Evolutionary conservation across 2,888 invertebrate species (phyloP).

Genomic region (Buathra laborator): DNA sequence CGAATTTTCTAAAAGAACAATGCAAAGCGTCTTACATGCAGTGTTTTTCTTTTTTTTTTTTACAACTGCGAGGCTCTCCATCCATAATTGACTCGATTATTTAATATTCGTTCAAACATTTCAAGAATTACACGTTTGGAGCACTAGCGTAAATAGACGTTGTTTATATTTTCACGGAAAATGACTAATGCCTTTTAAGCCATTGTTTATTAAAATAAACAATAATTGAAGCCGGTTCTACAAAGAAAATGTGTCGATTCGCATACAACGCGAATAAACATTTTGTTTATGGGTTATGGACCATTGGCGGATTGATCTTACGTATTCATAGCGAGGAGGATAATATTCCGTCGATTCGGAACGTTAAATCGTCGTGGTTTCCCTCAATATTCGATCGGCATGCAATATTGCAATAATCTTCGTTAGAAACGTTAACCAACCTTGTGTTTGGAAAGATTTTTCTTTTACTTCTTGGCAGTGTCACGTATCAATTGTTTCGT

Average conservation of each 20-base stretch:
- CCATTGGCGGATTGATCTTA: slow-evolving; percentile 51
- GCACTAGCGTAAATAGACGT: neutral
- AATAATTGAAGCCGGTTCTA: neutral
- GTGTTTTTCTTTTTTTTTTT: too few relatives aligned
- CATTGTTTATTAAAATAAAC: neutral
- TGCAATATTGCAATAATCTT: slow-evolving; percentile 29
- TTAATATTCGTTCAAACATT: too few relatives aligned
- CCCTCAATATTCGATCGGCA: slow-evolving; percentile 9
- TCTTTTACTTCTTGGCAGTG: slow-evolving; percentile 42
- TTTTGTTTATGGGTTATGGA: slow-evolving; percentile 51
- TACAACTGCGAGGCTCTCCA: too few relatives aligned
- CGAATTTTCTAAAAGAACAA: too few relatives aligned
- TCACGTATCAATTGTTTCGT: neutral
- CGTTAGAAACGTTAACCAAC: slow-evolving; percentile 44
- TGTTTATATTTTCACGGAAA: too few relatives aligned
- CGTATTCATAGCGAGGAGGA: slow-evolving; percentile 42
- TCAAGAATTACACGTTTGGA: neutral
- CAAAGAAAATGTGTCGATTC: neutral
- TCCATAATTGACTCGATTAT: too few relatives aligned
- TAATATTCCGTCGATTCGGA: slow-evolving; percentile 9
- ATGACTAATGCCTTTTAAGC: too few relatives aligned
- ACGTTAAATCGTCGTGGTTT: neutral
- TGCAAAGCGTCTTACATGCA: too few relatives aligned
- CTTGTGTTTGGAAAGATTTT: slow-evolving; percentile 47
- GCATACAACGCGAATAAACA: neutral